A percentile compares a stretch with the other conserved stretches of the same genome.
Conservation (phyloP, 2,113 vertebrate genomes). For the Oreochromis aureus region DNA sequence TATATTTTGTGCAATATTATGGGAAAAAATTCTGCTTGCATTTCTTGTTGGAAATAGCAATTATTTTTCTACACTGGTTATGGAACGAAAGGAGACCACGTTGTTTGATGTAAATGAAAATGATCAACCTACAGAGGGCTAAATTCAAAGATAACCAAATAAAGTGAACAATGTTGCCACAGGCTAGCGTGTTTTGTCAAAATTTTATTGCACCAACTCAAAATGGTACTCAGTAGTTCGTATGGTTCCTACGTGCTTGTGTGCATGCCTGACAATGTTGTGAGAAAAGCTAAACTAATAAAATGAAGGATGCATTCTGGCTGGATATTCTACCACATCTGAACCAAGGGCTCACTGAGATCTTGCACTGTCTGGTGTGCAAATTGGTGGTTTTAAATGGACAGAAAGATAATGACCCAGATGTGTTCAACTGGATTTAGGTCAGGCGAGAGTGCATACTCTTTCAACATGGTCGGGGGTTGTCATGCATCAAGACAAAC, state of each 20-base stretch:
- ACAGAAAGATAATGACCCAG: background rate
- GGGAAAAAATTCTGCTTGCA: background rate
- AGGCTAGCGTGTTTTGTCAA: background rate
- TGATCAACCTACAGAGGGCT: background rate
- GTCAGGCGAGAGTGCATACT: background rate
- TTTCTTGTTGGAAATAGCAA: background rate
- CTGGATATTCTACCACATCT: background rate
- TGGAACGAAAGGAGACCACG: background rate
- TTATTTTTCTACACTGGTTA: background rate
- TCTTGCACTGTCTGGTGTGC: background rate
- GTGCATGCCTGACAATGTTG: background rate
- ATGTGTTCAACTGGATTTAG: background rate
- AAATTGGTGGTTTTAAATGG: background rate
- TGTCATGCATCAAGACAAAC: background rate
- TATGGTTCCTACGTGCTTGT: background rate
- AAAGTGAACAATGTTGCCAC: background rate
- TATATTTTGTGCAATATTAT: background rate
- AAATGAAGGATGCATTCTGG: background rate
- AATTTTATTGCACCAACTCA: rapidly evolving
- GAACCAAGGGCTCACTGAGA: background rate
- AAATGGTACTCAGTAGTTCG: rapidly evolving
- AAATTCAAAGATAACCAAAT: background rate
- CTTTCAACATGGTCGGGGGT: background rate
- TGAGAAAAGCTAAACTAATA: background rate
- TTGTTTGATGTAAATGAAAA: background rate